Evolutionary conservation across 2,888 invertebrate genomes (phyloP), one percentile per base, ranked within the genome.

Genomic region (Nomada fabriciana): DNA sequence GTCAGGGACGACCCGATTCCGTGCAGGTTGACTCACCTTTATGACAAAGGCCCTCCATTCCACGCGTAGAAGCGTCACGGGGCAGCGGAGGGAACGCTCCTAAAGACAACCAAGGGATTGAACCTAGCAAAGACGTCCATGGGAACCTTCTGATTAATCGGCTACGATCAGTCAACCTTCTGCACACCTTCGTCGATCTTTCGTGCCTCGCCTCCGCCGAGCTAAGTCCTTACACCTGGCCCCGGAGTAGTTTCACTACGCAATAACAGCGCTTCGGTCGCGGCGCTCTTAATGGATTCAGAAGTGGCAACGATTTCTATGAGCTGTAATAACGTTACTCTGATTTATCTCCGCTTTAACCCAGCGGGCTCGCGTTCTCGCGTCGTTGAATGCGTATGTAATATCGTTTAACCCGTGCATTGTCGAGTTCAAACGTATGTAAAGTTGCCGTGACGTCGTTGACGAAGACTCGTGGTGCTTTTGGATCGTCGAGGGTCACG

Each of bases 371-470:
- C 78, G 74, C 86, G 76, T 86, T 68, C 80, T 71, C 83, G 81
- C 82, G 80, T 64, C 82, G 81, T 68, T 84, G 80, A 86, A 85
- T 88, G 86, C 87, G 88, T 88, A 88, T 76, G 89, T 91, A 91
- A 91, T 91, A 91, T 91, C 91, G 91, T 91, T 91, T 91, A 91
- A 91, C 91, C 91, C 87, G 88, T 71, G 90, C 88, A 91, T 91
- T 91, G 91, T 91, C 84, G 87, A 84, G 91, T 91, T 91, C 91
- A 91, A 91, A 86, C 89, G 88, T 91, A 91, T 91, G 91, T 90
- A 91, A 91, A 91, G 91, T 87, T 85, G 84, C 86, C 91, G 90
- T 91, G 91, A 91, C 90, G 89, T 87, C 88, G 90, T 89, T 85
- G 89, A 89, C 85, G 85, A 81, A 76, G 70, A 65, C 80, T 82